These are phyloP conservation scores for Pipistrellus nathusii DNA, from an alignment of 2,797 vertebrate species.

Conservation along the genomic window DNA sequence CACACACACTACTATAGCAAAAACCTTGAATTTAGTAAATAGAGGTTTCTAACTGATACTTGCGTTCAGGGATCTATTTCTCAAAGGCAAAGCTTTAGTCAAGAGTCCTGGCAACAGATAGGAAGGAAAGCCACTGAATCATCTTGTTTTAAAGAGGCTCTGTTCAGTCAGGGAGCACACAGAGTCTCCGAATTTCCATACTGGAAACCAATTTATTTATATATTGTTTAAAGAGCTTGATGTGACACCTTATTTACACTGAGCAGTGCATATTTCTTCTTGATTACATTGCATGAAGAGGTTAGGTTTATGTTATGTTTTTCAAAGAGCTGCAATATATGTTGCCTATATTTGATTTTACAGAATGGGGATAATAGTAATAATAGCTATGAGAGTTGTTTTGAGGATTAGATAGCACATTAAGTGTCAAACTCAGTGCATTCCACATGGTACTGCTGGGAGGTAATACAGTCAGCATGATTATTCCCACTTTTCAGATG, in stretches of 20 bases:
- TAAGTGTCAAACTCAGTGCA: not conserved
- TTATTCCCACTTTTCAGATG: slow-evolving; percentile 36
- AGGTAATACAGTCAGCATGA: not conserved
- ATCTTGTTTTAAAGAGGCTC: not conserved
- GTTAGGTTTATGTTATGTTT: slow-evolving; percentile 24
- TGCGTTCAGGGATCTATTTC: slow-evolving; percentile 19
- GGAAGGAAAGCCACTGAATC: not conserved
- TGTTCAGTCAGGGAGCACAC: not conserved
- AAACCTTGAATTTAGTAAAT: slow-evolving; percentile 11
- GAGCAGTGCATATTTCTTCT: slow-evolving; percentile 27
- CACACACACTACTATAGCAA: not conserved
- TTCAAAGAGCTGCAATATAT: slow-evolving; percentile 46
- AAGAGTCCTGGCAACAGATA: not conserved
- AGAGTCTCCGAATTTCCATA: slow-evolving; percentile 24
- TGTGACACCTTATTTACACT: not conserved
- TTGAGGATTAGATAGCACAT: slow-evolving; percentile 38
- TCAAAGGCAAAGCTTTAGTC: slow-evolving; percentile 44
- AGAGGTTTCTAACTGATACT: slow-evolving; percentile 14
- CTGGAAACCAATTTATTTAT: slow-evolving; percentile 11
- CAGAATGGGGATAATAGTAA: slow-evolving; percentile 54
- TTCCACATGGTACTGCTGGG: not conserved
- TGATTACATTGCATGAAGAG: slow-evolving; percentile 40
- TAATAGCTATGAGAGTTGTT: slow-evolving; percentile 40
- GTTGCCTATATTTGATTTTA: slow-evolving; percentile 53
- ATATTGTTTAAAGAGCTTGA: slow-evolving; percentile 23